Evolutionary conservation across 1,140 invertebrate genomes (phyloP), one percentile per base, ranked within the genome.

Genomic region (Papilio xuthus): DNA sequence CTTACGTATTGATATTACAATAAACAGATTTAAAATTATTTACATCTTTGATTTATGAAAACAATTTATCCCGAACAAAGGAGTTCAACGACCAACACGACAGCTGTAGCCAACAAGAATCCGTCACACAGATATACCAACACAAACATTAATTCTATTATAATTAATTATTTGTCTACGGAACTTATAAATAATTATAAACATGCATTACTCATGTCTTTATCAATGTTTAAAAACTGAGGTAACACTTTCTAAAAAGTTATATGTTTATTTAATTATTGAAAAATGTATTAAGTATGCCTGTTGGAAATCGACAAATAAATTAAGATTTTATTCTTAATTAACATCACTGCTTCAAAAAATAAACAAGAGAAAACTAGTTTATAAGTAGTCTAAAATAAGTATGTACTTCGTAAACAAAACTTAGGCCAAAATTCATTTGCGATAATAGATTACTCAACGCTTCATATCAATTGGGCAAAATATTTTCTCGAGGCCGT

Each of bases 1-100:
- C 86, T 81, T 90, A 92, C 88, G 60, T 89, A 88, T 88, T 86
- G 90, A 89, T 89, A 90, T 90, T 91, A 92, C 86, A 93, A 92
- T 90, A 92, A 91, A 93, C 88, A 86, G 85, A 84, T 82, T 89
- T 84, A 53, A 85, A 89, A 90, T 81, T 82, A 81, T 76, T 18
- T 28, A 37, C 23, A 63, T 76, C 79, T 88, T 86, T 87, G 78
- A 82, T 86, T 86, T 84, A 23, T 78, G 23, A 4, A 28, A 12
- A 63, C 26, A 28, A 63, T 13, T 63, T 63, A 63, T 63, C 60
- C 60, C 60, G 20, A 60, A 60, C 56, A 67, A 67, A 67, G 26
- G 26, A 60, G 10, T 26, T 60, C 56, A 60, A 23, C 20, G 56
- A 56, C 53, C n/a, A 60, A 60, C n/a, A 1, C 7, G 7, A 7